These are phyloP conservation scores for Drosophila bocqueti DNA, from an alignment of 1,140 invertebrate species.

Conservation along the genomic window DNA sequence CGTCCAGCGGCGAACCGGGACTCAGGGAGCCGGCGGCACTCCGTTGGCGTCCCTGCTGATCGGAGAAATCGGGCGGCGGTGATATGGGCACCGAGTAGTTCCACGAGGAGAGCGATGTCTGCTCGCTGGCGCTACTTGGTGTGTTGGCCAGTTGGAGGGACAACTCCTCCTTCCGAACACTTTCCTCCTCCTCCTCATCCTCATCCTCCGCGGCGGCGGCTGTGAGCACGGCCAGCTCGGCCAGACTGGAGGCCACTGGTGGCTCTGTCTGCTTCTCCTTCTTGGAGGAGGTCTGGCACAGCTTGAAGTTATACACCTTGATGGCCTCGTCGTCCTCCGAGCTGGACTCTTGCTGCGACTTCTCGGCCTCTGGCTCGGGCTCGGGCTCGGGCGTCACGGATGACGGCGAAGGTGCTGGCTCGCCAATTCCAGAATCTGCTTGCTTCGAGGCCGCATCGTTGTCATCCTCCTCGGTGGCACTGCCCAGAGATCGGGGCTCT, in stretches of 20 bases:
- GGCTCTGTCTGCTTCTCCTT: constrained; percentile 1
- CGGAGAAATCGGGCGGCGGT: constrained; percentile 81
- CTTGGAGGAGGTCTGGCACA: constrained; percentile 75
- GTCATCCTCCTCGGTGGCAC: constrained; percentile 58
- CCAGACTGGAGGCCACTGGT: constrained; percentile 48
- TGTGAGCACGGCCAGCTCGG: constrained; percentile 53
- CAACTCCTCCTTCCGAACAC: background rate
- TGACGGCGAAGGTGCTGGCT: constrained; percentile 67
- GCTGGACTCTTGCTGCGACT: constrained; percentile 70
- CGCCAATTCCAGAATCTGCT: constrained; percentile 78
- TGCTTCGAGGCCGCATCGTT: constrained; percentile 76
- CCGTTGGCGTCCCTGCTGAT: constrained; percentile 29
- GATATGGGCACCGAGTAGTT: constrained; percentile 80
- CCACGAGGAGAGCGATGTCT: constrained; percentile 72
- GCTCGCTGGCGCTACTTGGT: constrained; percentile 54
- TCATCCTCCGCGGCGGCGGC: constrained; percentile 12
- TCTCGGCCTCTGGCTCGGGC: constrained; percentile 57
- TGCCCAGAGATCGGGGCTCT: constrained; percentile 73
- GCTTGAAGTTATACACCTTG: constrained; percentile 83
- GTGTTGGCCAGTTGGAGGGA: constrained; percentile 28
- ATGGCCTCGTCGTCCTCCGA: constrained; percentile 83
- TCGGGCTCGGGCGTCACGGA: constrained; percentile 62
- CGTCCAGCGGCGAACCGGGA: constrained; percentile 64
- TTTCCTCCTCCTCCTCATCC: background rate
- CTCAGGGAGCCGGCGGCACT: constrained; percentile 11